These are phyloP conservation scores for Aythya baeri DNA, from an alignment of 2,113 vertebrate genomes.

Conservation along the genomic window DNA sequence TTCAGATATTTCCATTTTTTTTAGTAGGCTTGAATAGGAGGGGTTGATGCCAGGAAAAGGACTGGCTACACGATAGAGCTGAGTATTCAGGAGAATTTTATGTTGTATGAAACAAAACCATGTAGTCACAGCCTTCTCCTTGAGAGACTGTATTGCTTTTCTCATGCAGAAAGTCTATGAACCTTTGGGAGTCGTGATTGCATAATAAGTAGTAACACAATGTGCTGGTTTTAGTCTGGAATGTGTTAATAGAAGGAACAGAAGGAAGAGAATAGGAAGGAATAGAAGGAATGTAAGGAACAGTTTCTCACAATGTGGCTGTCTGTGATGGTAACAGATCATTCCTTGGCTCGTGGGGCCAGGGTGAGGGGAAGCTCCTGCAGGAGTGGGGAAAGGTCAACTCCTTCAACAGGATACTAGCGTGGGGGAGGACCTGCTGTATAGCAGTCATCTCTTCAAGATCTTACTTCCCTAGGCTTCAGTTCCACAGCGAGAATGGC, in stretches of 20 bases:
- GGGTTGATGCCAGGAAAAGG: neutral
- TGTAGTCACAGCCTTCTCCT: neutral
- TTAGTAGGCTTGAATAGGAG: neutral
- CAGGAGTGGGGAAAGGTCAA: neutral
- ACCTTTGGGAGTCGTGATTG: neutral
- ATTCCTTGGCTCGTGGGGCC: neutral
- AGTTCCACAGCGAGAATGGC: neutral
- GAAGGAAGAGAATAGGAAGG: no score
- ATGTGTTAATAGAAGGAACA: neutral
- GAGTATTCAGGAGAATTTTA: neutral
- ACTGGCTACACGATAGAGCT: neutral
- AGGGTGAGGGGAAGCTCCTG: neutral
- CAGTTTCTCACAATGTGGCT: accelerated
- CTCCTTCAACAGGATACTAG: neutral
- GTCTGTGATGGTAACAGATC: neutral
- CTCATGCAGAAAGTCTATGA: neutral
- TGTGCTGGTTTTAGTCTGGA: neutral
- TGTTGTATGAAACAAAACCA: neutral
- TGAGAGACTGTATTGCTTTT: neutral
- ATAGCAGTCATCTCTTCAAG: neutral
- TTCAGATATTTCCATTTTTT: neutral
- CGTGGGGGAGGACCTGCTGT: neutral
- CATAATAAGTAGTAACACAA: neutral
- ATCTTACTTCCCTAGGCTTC: neutral
- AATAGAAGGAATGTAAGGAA: neutral